These are phyloP conservation scores for Serranochromis macrocephalus DNA, from an alignment of 2,113 vertebrate genomes.

Conservation along the genomic window DNA sequence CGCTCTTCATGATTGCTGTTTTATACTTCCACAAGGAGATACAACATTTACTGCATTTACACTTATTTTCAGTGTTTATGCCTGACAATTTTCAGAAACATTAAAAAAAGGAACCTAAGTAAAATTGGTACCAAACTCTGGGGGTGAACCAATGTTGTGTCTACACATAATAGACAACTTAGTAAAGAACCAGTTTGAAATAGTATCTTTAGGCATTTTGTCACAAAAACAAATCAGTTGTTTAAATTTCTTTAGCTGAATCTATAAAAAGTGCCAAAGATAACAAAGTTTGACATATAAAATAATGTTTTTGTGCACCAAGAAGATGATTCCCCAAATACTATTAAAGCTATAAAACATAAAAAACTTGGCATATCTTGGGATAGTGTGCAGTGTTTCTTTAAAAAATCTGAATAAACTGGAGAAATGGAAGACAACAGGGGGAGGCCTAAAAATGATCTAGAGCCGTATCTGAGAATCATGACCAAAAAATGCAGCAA, in stretches of 20 bases:
- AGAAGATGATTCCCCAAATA: not conserved
- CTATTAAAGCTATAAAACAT: not conserved
- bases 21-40: not conserved
- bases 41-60: not conserved
- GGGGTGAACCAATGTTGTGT: not conserved
- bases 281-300: not conserved
- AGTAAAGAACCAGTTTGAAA: not conserved
- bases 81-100: not conserved
- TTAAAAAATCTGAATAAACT: not conserved
- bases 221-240: not conserved
- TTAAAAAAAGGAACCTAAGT: not conserved
- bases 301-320: not conserved
- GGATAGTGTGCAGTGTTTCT: not conserved
- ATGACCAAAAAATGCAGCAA: not conserved
- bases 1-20: not conserved
- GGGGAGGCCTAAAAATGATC: not conserved
- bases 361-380: not conserved
- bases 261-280: not conserved
- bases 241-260: not conserved
- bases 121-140: not conserved
- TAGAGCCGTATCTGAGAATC: not conserved
- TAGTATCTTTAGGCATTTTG: not conserved
- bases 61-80: not conserved
- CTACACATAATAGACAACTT: not conserved
- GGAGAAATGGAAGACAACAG: not conserved